Percentiles rank a stretch among this genome's conserved stretches.
Evolutionary conservation across 2,888 invertebrate genomes (phyloP).

Genomic region (Chrysotoxum bicinctum): DNA sequence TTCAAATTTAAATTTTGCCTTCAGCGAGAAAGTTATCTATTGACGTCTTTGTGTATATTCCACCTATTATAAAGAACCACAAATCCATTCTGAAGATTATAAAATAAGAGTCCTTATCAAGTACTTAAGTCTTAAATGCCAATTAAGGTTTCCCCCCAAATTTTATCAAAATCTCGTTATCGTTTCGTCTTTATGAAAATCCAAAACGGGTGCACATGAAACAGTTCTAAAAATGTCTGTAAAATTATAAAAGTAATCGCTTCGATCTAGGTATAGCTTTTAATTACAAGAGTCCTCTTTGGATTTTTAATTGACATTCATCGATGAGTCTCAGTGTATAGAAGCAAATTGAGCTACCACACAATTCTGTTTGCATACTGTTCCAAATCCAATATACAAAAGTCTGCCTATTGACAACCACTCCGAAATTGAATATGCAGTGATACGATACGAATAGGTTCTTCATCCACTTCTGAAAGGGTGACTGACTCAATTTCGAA

Average conservation of each 20-base stretch:
- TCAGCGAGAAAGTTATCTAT: too few species aligned
- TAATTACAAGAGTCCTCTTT: not conserved
- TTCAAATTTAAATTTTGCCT: too few species aligned
- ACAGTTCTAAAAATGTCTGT: not conserved
- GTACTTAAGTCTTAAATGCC: too few species aligned
- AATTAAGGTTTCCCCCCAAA: too few species aligned
- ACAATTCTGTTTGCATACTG: not conserved
- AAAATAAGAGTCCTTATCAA: too few species aligned
- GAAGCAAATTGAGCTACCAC: not conserved
- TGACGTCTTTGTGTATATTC: too few species aligned
- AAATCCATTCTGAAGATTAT: too few species aligned
- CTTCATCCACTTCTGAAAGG: slow-evolving; percentile 11
- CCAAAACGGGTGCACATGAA: too few species aligned
- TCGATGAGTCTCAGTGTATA: not conserved
- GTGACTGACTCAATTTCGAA: slow-evolving; percentile 38
- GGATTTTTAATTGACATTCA: not conserved
- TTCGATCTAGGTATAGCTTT: not conserved
- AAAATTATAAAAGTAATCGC: not conserved
- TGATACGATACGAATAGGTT: not conserved
- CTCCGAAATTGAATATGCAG: slow-evolving; percentile 47
- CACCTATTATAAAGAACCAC: too few species aligned
- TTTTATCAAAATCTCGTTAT: too few species aligned
- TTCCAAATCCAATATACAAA: slow-evolving; percentile 5
- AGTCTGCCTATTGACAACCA: slow-evolving; percentile 41
- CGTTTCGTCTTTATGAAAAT: too few species aligned